Evolutionary conservation across 2,888 invertebrate species (phyloP).

Genomic region (Drosophila stalkeri): DNA sequence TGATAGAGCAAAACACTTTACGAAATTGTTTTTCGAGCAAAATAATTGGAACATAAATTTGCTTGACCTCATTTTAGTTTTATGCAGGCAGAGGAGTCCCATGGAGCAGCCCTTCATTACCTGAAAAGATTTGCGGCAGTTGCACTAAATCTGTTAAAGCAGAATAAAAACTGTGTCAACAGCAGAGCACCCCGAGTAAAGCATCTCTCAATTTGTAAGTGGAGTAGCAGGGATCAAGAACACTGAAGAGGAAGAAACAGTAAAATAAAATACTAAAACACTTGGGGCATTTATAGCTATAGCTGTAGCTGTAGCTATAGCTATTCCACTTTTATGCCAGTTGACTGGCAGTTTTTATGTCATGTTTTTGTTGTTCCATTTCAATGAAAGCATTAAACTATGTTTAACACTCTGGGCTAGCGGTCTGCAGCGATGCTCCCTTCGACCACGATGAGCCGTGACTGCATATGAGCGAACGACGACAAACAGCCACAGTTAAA

Average conservation of each 20-base stretch:
- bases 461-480: conserved; percentile 8
- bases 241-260: conserved; percentile 22
- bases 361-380: conserved; percentile 29
- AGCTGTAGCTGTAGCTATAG: conserved; percentile 44
- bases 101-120: conserved; percentile 38
- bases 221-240: conserved; percentile 21
- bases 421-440: conserved; percentile 6
- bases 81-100: conserved; percentile 19
- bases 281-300: conserved; percentile 59
- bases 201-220: conserved; percentile 44
- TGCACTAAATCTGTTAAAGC: conserved; percentile 55
- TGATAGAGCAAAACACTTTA: conserved; percentile 40
- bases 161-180: conserved; percentile 60
- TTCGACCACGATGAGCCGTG: conserved; percentile 20
- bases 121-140: conserved; percentile 29
- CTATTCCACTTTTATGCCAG: conserved; percentile 53
- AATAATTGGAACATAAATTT: conserved; percentile 60
- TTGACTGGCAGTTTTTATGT: conserved; percentile 36
- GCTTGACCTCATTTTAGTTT: conserved; percentile 44
- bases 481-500: conserved; percentile 36
- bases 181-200: conserved; percentile 37
- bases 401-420: conserved; percentile 28
- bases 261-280: conserved; percentile 52
- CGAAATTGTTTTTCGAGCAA: conserved; percentile 54
- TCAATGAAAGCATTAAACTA: conserved; percentile 43